Evolutionary conservation across 2,888 invertebrate species (phyloP), one percentile per base, ranked within the genome.

Genomic region (Mimachlamys varia): DNA sequence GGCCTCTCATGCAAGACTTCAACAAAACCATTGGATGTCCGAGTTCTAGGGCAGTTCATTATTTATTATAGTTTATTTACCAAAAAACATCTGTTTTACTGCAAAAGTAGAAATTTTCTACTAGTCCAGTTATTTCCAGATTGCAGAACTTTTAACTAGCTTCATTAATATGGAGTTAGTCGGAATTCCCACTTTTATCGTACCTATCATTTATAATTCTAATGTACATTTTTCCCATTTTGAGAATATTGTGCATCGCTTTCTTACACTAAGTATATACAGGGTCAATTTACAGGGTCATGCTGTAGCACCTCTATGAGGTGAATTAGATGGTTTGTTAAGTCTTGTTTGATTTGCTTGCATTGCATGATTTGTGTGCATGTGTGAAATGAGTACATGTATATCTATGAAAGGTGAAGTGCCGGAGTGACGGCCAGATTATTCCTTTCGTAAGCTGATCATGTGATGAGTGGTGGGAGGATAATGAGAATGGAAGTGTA

Each of bases 1-100:
- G 33, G 76, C 76, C 0, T 27, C 33, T 76, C 76, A 76, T 76
- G 33, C 76, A 76, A 76, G 76, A 76, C 76, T 76, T 76, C 62
- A 62, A 3, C n/a, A n/a, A n/a, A 62, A 62, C 62, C 7, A 22
- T 76, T 76, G 19, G 58, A 58, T 58, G 76, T 76, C 76, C 17
- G 62, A 62, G 76, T 76, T 76, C 3, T n/a, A n/a, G 58, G n/a
- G 19, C 58, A 58, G 58, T 58, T 53, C 1, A 17, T 53, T 53
- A 5, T 53, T 13, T 2, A 58, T 7, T 58, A n/a, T n/a, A 58
- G 22, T 22, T 58, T 44, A 7, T 3, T 44, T 44, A 44, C 44
- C 44, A 44, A 44, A 5, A 44, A 44, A 44, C 44, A 44, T 7
- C 44, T 44, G 44, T 44, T 44, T 5, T 44, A 53, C 17, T 53